phyloP scores from a whole-genome alignment of 2,113 vertebrate genomes.

The Nipponia nippon region DNA sequence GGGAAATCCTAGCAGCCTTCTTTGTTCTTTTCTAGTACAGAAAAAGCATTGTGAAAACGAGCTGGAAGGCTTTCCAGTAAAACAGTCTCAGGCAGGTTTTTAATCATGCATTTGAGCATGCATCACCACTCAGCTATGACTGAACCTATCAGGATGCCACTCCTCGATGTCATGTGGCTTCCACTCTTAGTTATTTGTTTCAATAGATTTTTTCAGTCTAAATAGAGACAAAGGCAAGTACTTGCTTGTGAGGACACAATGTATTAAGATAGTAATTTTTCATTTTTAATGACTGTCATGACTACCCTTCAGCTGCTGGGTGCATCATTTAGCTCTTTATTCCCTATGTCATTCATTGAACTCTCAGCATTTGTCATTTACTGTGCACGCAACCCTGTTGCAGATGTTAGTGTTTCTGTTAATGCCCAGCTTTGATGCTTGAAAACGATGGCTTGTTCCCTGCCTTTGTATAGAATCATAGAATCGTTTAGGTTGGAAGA shows the following conservation, averaged over 20 bases:
- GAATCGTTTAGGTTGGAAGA: background rate
- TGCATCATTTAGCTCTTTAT: background rate
- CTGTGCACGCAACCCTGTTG: background rate
- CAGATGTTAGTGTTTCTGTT: background rate
- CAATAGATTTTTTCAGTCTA: background rate
- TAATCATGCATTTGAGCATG: background rate
- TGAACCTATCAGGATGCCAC: background rate
- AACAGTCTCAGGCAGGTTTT: background rate
- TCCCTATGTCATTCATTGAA: background rate
- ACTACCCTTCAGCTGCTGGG: background rate
- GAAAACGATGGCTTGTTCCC: background rate
- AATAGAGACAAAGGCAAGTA: background rate
- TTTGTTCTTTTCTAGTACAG: background rate
- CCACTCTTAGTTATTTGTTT: background rate
- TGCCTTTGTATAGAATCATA: background rate
- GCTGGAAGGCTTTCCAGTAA: background rate
- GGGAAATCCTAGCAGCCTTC: background rate
- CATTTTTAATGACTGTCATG: conserved; percentile 37
- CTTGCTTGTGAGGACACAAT: background rate
- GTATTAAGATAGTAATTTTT: background rate
- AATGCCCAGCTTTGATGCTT: background rate
- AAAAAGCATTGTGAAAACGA: background rate
- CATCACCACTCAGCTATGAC: background rate
- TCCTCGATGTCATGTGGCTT: background rate
- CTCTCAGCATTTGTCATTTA: background rate